These are phyloP conservation scores for Boulengerochromis microlepis DNA, from an alignment of 2,113 vertebrate genomes.

Conservation along the genomic window DNA sequence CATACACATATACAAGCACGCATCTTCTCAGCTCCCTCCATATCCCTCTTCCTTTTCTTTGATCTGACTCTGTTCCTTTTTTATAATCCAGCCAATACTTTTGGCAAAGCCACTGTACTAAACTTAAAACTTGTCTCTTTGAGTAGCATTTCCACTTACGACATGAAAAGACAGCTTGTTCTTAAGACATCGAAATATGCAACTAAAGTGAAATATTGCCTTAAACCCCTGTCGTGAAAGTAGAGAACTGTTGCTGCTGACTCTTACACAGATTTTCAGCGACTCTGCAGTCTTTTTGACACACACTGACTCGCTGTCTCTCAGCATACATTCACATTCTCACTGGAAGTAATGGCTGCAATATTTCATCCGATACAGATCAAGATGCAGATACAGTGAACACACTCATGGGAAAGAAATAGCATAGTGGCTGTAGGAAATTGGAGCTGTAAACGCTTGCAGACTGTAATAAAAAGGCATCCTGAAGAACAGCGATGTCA, in stretches of 20 bases:
- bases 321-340: not conserved
- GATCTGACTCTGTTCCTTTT: not conserved
- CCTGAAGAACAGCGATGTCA: slow-evolving; percentile 1
- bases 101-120: not conserved
- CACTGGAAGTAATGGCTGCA: slow-evolving; percentile 23
- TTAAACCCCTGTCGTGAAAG: not conserved
- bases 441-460: not conserved
- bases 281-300: slow-evolving; percentile 10
- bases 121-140: not conserved
- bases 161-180: not conserved
- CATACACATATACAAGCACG: slow-evolving; percentile 4
- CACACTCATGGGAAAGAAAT: not conserved
- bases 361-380: slow-evolving; percentile 32
- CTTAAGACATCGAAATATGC: slow-evolving; percentile 8
- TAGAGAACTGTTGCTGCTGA: slow-evolving; percentile 28
- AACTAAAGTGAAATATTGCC: not conserved
- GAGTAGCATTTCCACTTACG: not conserved
- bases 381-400: not conserved
- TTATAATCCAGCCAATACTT: not conserved
- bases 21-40: not conserved
- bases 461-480: slow-evolving; percentile 24
- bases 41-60: not conserved
- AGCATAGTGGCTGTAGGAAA: not conserved
- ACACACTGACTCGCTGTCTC: not conserved
- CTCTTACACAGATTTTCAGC: slow-evolving; percentile 13